These are phyloP conservation scores for Schrankia costaestrigalis DNA, from an alignment of 2,888 invertebrate species.

Conservation along the genomic window DNA sequence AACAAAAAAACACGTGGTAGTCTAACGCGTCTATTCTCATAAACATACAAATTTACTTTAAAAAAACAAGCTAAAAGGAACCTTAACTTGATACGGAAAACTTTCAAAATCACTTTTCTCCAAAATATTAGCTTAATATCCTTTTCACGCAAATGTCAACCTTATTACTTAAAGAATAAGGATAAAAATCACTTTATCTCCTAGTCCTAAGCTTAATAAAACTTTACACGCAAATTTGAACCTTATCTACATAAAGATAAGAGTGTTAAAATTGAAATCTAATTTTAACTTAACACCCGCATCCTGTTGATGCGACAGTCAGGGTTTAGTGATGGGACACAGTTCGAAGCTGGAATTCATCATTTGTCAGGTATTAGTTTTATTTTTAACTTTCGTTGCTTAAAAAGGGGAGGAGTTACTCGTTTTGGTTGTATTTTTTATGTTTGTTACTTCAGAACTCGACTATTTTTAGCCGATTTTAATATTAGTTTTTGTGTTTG, in stretches of 20 bases:
- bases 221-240: constrained; percentile 7
- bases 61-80: constrained; percentile 10
- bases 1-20: constrained; percentile 29
- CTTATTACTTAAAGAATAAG: constrained; percentile 1
- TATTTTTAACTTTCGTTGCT: neutral
- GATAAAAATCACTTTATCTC: neutral
- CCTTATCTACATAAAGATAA: constrained; percentile 9
- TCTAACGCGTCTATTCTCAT: constrained; percentile 25
- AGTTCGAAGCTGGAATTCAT: constrained; percentile 27
- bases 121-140: too few relatives aligned
- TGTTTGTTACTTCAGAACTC: too few relatives aligned
- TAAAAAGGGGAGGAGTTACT: too few relatives aligned
- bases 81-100: constrained; percentile 8
- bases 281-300: constrained; percentile 24
- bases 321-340: constrained; percentile 27
- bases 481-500: too few relatives aligned
- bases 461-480: neutral
- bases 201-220: constrained; percentile 6
- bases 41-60: constrained; percentile 1
- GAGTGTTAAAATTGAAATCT: constrained; percentile 2
- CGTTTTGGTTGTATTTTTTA: too few relatives aligned
- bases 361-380: constrained; percentile 12
- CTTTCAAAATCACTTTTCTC: neutral
- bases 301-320: constrained; percentile 41
- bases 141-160: constrained; percentile 14